Conservation (phyloP, 1,140 invertebrate species). For the Bombus huntii region DNA sequence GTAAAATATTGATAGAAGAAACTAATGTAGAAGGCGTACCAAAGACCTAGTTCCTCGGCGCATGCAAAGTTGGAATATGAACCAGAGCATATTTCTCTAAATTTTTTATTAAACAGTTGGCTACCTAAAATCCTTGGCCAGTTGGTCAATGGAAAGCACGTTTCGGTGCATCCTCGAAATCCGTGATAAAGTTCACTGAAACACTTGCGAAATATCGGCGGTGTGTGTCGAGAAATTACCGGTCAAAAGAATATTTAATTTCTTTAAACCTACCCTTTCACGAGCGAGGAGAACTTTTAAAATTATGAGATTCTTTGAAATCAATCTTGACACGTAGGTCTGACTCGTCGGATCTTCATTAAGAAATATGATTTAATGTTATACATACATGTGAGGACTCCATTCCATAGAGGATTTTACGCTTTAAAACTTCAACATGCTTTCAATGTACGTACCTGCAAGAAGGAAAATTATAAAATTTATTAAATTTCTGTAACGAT, state of each 20-base stretch:
- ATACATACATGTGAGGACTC: not conserved
- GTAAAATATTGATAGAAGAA: conserved; percentile 22
- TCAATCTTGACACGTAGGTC: not conserved
- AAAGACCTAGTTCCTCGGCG: not conserved
- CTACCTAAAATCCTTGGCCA: not conserved
- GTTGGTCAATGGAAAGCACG: not conserved
- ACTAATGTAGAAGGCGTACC: not conserved
- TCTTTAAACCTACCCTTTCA: not conserved
- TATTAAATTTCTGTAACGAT: not conserved
- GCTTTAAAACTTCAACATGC: not conserved
- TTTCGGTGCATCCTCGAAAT: not conserved
- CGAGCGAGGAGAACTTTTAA: not conserved
- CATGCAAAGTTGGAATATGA: not conserved
- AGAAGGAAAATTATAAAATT: not conserved
- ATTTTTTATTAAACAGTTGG: conserved; percentile 15
- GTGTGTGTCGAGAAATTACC: not conserved
- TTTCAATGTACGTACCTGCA: not conserved
- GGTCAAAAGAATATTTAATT: not conserved
- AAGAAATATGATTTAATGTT: not conserved
- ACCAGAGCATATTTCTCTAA: not conserved
- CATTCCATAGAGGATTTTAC: not conserved
- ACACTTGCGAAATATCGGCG: not conserved
- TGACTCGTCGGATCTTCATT: not conserved
- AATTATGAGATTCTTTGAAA: not conserved
- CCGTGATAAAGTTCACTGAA: not conserved